Evolutionary conservation across 2,888 invertebrate genomes (phyloP), one percentile per base, ranked within the genome.

Genomic region (Drosophila birchii): DNA sequence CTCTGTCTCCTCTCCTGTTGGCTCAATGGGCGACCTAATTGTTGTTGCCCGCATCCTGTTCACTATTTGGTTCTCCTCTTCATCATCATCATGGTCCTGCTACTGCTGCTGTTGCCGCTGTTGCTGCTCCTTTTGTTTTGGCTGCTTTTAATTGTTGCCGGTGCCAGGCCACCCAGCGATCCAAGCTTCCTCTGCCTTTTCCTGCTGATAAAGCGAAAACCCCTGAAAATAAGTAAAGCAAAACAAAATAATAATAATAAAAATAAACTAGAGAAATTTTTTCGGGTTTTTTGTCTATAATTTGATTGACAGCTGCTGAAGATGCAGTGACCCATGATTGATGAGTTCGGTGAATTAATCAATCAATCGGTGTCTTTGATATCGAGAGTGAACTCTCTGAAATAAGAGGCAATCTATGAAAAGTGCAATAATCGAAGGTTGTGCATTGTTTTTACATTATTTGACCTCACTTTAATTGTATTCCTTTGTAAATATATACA

Each of bases 131-230:
- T 66, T 66, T 43, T 67, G 49, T 67, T 57, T 64, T 56, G 23
- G 23, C 43, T 71, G 73, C 70, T 68, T 76, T 82, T 86, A 86
- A 86, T 86, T 86, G 84, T 83, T 86, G 82, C 68, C 72, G 61
- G 56, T 81, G 68, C 75, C 20, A 70, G 78, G 71, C 76, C 23
- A 79, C 67, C 53, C 71, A 61, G 71, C 61, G 66, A 63, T 18
- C 51, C 29, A 26, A 45, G 38, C 53, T 26, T 61, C 39, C 36
- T 45, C 49, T 57, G 43, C 16, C 16, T 67, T 39, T 45, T 51
- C 26, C 47, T 57, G 47, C 64, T 45, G 57, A 56, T 54, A 54
- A 61, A 71, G 47, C 51, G 20, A 47, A 70, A 47, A 51, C n/a
- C 38, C 36, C 51, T n/a, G 61, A 54, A 67, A 64, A 76, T 49